phyloP scores from a whole-genome alignment of 2,888 invertebrate species.

The Lasioglossum figueresi region DNA sequence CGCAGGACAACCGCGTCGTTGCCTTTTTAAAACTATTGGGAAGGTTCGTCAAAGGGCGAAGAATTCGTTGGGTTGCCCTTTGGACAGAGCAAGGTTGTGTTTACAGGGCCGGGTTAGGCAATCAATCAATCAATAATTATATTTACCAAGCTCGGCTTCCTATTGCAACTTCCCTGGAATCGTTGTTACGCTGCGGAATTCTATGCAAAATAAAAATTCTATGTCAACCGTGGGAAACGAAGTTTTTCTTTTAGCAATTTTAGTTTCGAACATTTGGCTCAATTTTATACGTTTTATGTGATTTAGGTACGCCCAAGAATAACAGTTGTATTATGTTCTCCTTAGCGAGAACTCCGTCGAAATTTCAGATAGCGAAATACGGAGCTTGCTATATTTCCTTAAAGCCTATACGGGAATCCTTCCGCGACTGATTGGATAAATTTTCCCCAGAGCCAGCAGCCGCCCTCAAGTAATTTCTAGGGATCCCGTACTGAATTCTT shows the following conservation, averaged over 20 bases:
- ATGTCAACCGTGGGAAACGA: neutral
- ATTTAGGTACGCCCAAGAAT: neutral
- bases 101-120: neutral
- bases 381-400: neutral
- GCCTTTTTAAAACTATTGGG: slow-evolving; percentile 18
- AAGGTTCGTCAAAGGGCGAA: slow-evolving; percentile 8
- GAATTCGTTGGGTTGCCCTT: slow-evolving; percentile 1
- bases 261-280: neutral
- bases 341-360: neutral
- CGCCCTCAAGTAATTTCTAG: slow-evolving; percentile 10
- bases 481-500: slow-evolving; percentile 15
- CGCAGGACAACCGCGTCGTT: slow-evolving; percentile 2
- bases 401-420: slow-evolving; percentile 16
- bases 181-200: neutral
- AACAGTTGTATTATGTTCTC: neutral
- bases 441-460: slow-evolving; percentile 9
- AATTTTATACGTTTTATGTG: too few species aligned
- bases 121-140: neutral
- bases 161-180: neutral
- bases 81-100: neutral
- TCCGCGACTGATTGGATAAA: slow-evolving; percentile 25
- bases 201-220: neutral
- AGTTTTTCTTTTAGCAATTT: neutral
- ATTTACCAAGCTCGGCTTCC: neutral
- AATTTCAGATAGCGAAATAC: slow-evolving; percentile 3